phyloP scores from a whole-genome alignment of 2,888 invertebrate genomes.

The Caenorhabditis virilis region DNA sequence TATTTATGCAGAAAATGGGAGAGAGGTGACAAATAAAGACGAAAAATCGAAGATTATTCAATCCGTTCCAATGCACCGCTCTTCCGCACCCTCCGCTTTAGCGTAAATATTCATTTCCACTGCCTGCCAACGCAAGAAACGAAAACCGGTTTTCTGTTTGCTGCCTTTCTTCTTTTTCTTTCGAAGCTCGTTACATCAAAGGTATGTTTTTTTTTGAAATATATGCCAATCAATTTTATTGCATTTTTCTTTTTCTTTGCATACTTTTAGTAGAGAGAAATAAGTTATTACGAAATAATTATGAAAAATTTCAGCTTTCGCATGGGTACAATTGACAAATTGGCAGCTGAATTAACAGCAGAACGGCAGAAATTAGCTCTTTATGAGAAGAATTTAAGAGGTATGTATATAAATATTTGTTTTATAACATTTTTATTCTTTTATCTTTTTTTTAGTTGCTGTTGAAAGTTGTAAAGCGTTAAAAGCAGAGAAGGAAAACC shows the following conservation, averaged over 20 bases:
- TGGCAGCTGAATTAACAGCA: neutral
- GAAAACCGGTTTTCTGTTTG: too few species aligned
- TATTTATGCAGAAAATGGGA: too few species aligned
- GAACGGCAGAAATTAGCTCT: conserved; percentile 33
- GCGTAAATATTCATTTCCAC: too few species aligned
- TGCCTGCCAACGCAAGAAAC: too few species aligned
- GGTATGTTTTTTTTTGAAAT: neutral
- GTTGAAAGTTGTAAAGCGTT: conserved; percentile 33
- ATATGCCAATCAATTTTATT: neutral
- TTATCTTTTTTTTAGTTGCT: conserved; percentile 12
- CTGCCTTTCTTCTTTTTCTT: neutral
- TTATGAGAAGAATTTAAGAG: conserved; percentile 33
- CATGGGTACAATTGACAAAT: neutral
- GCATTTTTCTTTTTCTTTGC: neutral
- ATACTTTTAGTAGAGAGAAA: neutral
- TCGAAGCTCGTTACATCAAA: neutral
- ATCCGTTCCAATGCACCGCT: too few species aligned
- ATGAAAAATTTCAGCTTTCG: neutral
- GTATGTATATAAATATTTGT: conserved; percentile 2
- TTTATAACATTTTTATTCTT: neutral
- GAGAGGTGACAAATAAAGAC: too few species aligned
- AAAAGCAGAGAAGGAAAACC: conserved; percentile 33
- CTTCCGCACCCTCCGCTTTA: too few species aligned
- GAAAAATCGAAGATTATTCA: too few species aligned
- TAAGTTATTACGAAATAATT: neutral